These are phyloP conservation scores for Spilosoma lubricipeda DNA, from an alignment of 2,888 invertebrate species.

Conservation along the genomic window DNA sequence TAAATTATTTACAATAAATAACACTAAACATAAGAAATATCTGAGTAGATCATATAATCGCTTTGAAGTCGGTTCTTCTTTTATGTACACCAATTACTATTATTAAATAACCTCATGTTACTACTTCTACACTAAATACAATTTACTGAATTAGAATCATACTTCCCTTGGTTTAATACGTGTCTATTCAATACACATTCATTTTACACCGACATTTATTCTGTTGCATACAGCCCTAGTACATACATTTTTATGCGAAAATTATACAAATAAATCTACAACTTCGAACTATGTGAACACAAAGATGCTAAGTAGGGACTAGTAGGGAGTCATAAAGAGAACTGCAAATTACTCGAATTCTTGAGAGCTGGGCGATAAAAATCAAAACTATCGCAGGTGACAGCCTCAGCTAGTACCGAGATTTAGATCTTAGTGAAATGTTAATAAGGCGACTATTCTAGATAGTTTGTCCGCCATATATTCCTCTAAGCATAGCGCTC, in stretches of 20 bases:
- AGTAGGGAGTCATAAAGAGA: conserved; percentile 20
- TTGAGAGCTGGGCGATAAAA: conserved; percentile 12
- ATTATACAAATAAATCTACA: background rate
- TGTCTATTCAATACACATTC: background rate
- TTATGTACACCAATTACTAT: background rate
- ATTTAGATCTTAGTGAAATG: conserved; percentile 33
- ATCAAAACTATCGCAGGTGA: background rate
- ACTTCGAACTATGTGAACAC: background rate
- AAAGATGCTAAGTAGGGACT: conserved; percentile 24
- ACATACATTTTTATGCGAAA: background rate
- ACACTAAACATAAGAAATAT: background rate
- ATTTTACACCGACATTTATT: background rate
- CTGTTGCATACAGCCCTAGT: background rate
- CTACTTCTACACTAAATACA: background rate
- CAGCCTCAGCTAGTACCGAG: conserved; percentile 25
- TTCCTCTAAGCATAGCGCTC: no score
- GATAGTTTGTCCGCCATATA: no score
- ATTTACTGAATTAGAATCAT: background rate
- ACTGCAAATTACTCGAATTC: conserved; percentile 26
- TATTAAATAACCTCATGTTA: background rate
- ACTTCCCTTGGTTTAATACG: background rate
- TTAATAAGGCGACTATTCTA: conserved; percentile 28
- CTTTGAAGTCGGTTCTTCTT: background rate
- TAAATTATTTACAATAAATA: conserved; percentile 3
- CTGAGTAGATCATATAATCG: background rate